Evolutionary conservation across 2,113 vertebrate genomes (phyloP).

Genomic region (Sakesphorus luctuosus): DNA sequence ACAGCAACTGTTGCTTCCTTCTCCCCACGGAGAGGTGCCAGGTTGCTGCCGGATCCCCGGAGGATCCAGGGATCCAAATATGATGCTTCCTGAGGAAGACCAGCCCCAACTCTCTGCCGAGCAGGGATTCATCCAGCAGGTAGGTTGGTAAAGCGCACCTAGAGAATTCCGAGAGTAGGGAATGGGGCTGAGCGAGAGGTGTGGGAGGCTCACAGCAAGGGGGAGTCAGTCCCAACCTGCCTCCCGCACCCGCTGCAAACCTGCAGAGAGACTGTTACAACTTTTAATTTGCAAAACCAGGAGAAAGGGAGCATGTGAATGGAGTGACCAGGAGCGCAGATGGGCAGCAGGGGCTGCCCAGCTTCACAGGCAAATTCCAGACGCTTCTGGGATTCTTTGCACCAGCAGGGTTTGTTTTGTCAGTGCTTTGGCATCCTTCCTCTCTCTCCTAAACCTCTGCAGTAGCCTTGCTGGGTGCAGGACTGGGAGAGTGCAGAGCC

Average conservation of each 20-base stretch:
- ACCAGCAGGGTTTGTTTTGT: slow-evolving; percentile 45
- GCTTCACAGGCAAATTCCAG: slow-evolving; percentile 38
- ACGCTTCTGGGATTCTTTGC: slow-evolving; percentile 46
- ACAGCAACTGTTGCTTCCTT: too few species aligned
- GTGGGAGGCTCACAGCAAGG: neutral
- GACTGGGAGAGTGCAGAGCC: neutral
- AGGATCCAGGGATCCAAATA: neutral
- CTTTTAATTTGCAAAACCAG: neutral
- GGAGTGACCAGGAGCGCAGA: neutral
- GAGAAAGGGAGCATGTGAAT: neutral
- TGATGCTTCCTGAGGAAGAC: neutral
- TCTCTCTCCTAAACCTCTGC: neutral
- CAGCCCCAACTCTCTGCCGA: neutral
- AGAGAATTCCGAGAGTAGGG: neutral
- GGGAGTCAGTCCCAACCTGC: neutral
- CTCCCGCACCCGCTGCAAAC: too few species aligned
- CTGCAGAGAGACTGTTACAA: neutral
- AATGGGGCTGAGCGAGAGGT: neutral
- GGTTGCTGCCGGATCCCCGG: neutral
- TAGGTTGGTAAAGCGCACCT: accelerated
- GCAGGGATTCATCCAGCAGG: slow-evolving; percentile 33
- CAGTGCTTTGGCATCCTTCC: slow-evolving; percentile 38
- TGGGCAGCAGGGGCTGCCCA: slow-evolving; percentile 23
- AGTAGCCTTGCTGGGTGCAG: neutral
- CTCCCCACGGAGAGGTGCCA: neutral